Conservation (phyloP, 2,888 invertebrate species). For the Fabriciana adippe region DNA sequence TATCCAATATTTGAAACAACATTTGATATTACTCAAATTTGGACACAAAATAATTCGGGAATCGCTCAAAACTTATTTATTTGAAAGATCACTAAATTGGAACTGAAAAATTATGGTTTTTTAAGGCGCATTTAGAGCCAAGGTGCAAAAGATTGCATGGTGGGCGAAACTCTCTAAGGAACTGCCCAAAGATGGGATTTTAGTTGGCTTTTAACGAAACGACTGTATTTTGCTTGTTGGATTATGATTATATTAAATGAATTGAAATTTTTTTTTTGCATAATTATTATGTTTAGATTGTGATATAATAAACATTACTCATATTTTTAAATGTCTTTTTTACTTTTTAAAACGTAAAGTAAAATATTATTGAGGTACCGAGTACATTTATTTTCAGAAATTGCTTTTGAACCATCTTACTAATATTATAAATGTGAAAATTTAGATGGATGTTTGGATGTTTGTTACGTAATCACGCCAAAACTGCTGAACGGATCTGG, state of each 20-base stretch:
- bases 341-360: neutral
- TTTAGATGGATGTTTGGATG: too few species aligned
- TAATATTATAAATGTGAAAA: too few species aligned
- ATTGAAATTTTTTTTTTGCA: constrained; percentile 12
- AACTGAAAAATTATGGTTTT: constrained; percentile 1
- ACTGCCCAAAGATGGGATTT: neutral
- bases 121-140: neutral
- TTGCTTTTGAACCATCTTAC: too few species aligned
- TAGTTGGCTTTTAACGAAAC: constrained; percentile 36
- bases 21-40: neutral
- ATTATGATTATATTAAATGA: constrained; percentile 39
- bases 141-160: too few species aligned
- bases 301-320: constrained; percentile 26
- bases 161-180: too few species aligned
- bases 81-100: constrained; percentile 41
- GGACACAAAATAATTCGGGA: constrained; percentile 26
- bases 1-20: too few species aligned
- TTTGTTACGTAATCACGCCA: too few species aligned
- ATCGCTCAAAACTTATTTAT: constrained; percentile 58
- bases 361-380: too few species aligned
- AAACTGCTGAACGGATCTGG: too few species aligned
- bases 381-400: too few species aligned
- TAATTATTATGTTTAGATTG: constrained; percentile 23
- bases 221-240: constrained; percentile 51
- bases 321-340: constrained; percentile 12